Evolutionary conservation across 1,140 invertebrate species (phyloP).

Genomic region (Whitmania pigra): DNA sequence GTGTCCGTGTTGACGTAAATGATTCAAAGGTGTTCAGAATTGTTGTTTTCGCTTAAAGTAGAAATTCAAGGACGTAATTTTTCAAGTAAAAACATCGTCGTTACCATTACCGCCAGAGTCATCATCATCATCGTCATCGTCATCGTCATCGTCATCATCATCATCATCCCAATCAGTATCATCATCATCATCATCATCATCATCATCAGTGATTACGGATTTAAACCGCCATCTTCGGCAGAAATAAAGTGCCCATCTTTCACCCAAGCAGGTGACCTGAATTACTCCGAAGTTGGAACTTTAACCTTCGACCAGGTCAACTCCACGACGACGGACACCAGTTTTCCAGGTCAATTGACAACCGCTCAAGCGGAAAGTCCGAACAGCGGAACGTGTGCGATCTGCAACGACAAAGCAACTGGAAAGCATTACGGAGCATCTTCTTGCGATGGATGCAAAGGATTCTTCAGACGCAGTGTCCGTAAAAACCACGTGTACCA

Average conservation of each 20-base stretch:
- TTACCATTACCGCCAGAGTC: background rate
- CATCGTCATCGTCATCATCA: background rate
- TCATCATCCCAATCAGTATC: too few relatives aligned
- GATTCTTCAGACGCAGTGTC: constrained; percentile 86
- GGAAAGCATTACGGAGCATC: constrained; percentile 76
- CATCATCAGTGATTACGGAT: background rate
- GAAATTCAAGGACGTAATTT: too few relatives aligned
- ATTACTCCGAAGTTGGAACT: background rate
- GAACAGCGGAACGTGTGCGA: constrained; percentile 55
- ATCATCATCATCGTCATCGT: background rate
- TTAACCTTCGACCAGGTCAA: background rate
- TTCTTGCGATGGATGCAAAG: constrained; percentile 81
- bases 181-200: background rate
- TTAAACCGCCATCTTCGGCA: background rate
- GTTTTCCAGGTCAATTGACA: background rate
- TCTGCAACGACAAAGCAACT: constrained; percentile 87
- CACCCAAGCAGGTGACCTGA: background rate
- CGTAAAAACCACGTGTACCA: constrained; percentile 79
- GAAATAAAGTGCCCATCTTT: background rate
- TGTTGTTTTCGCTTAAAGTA: too few relatives aligned
- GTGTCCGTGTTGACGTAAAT: too few relatives aligned
- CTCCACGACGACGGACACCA: background rate
- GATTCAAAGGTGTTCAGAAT: too few relatives aligned
- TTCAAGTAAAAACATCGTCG: background rate
- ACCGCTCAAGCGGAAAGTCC: constrained; percentile 4